Evolutionary conservation across 2,888 invertebrate genomes (phyloP), one percentile per base, ranked within the genome.

Genomic region (Lycocerus yunnanus): DNA sequence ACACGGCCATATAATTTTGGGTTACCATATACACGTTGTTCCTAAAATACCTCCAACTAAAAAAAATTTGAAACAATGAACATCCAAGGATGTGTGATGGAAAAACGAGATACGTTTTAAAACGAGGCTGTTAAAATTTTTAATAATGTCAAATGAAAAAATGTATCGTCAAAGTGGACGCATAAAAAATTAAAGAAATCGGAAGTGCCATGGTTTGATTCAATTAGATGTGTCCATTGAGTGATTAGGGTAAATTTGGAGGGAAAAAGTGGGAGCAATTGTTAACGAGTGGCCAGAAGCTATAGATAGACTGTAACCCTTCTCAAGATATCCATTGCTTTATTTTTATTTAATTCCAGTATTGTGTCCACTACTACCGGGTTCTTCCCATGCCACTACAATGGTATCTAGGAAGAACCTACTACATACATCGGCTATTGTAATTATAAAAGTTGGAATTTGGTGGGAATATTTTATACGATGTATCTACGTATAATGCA

Each of bases 271-370:
- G 72, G 75, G 68, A 73, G 72, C 73, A 59, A 76, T 71, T 73
- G 73, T 76, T 73, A 76, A 69, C 75, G 72, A 76, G 66, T 76
- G 73, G 73, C 73, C 76, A 76, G 71, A 76, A 71, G 76, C 73
- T 71, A 67, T 69, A 61, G 69, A 68, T 72, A 69, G 66, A 76
- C 16, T 68, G 71, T 71, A 80, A 80, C 80, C 80, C 81, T 81
- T 80, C 80, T 80, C 78, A 79, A 80, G 79, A 80, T 79, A 72
- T 76, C 77, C 72, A 60, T 72, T 72, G 68, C 74, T 76, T 78
- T 76, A 76, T 76, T 78, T 79, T 80, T 78, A 73, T 71, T 75
- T 80, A 79, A 78, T 78, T 78, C 77, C 66, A 71, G 75, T 74
- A 79, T 80, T 80, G 79, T 80, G 77, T 76, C 77, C 77, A 74